Conservation (phyloP, 1,140 invertebrate genomes). For the Drosophila repleta region DNA sequence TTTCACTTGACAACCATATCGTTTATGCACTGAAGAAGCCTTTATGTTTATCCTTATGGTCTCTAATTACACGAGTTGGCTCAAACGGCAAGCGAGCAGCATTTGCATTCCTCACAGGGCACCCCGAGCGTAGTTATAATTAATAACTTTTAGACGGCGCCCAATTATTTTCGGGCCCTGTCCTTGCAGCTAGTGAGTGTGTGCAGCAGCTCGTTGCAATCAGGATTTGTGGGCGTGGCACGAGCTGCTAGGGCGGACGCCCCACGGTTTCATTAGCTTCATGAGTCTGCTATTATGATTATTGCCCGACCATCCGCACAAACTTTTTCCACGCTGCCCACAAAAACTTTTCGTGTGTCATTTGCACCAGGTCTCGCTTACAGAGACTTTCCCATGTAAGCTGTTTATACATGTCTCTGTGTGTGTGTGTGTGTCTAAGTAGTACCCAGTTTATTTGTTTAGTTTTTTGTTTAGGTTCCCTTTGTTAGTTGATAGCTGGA, state of each 20-base stretch:
- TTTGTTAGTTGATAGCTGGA: slow-evolving; percentile 31
- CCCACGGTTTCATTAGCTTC: slow-evolving; percentile 61
- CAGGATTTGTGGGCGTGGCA: slow-evolving; percentile 33
- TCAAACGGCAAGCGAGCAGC: neutral
- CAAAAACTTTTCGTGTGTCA: slow-evolving; percentile 30
- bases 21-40: neutral
- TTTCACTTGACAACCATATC: neutral
- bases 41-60: slow-evolving; percentile 1
- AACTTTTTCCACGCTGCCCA: slow-evolving; percentile 28
- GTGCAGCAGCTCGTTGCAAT: slow-evolving; percentile 13
- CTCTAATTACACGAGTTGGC: slow-evolving; percentile 19
- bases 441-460: slow-evolving; percentile 2
- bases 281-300: slow-evolving; percentile 63
- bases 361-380: slow-evolving; percentile 9
- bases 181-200: neutral
- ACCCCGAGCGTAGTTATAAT: slow-evolving; percentile 22
- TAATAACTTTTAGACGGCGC: slow-evolving; percentile 31
- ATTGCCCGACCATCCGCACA: slow-evolving; percentile 37
- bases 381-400: neutral
- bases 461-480: neutral
- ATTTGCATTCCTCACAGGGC: slow-evolving; percentile 5
- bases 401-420: too few relatives aligned
- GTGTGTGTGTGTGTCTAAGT: neutral
- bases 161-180: slow-evolving; percentile 13
- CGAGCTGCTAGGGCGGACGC: neutral